phyloP scores from a whole-genome alignment of 2,113 vertebrate genomes.

The Scolopax mira region DNA sequence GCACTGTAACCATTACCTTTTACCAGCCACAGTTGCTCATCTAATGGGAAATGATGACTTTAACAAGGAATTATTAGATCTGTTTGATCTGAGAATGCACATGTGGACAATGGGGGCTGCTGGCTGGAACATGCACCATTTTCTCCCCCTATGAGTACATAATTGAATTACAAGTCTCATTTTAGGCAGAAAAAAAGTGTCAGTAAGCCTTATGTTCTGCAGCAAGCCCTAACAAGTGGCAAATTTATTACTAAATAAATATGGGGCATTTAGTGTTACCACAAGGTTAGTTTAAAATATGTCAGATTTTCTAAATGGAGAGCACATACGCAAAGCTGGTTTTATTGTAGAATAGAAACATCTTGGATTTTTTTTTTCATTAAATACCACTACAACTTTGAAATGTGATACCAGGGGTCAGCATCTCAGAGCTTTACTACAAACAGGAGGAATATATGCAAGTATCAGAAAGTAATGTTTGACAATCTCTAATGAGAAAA shows the following conservation, averaged over 20 bases:
- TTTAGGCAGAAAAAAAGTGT: constrained; percentile 29
- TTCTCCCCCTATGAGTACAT: constrained; percentile 44
- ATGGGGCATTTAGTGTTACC: not conserved
- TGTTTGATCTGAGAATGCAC: constrained; percentile 70
- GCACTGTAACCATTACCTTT: constrained; percentile 77
- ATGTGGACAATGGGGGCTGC: constrained; percentile 63
- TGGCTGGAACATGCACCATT: constrained; percentile 70
- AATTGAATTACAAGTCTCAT: constrained; percentile 70
- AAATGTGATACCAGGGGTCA: not conserved
- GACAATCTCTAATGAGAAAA: not conserved
- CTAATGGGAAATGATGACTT: constrained; percentile 78
- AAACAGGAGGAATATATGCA: not conserved
- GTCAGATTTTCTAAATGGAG: not conserved
- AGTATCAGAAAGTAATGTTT: not conserved
- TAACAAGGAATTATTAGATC: constrained; percentile 76
- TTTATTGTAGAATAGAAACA: not conserved
- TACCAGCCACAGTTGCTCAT: constrained; percentile 72
- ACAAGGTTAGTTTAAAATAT: not conserved
- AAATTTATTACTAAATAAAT: not conserved
- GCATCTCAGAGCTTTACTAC: not conserved
- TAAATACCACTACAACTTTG: not conserved
- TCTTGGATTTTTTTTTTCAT: not conserved
- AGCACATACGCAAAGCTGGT: not conserved
- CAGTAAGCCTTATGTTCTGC: not conserved
- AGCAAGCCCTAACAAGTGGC: not conserved